These are phyloP conservation scores for Spodoptera picta DNA, from an alignment of 2,888 invertebrate species.

Conservation along the genomic window DNA sequence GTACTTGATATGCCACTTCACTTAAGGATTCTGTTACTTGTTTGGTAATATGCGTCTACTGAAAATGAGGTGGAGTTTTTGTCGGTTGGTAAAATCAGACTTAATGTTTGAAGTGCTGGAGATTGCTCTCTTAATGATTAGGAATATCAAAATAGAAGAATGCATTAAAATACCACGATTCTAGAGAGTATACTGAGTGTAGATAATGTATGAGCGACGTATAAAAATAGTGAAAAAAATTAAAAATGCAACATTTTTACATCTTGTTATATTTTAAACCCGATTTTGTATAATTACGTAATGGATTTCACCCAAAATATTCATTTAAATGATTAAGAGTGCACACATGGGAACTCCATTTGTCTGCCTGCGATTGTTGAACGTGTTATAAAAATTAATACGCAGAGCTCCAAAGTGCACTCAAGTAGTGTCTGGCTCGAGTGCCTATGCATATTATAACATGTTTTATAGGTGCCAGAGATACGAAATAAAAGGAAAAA, in stretches of 20 bases:
- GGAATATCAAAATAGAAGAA: too few species aligned
- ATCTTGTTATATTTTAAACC: not conserved
- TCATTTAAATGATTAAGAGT: not conserved
- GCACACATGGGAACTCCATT: constrained; percentile 16
- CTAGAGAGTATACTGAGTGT: too few species aligned
- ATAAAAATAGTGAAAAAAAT: too few species aligned
- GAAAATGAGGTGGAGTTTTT: too few species aligned
- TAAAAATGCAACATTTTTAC: too few species aligned
- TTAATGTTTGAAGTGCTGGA: too few species aligned
- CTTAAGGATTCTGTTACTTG: constrained; percentile 1
- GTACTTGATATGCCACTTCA: constrained; percentile 2
- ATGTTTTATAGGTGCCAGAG: constrained; percentile 9
- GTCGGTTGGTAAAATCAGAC: too few species aligned
- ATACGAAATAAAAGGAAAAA: constrained; percentile 26
- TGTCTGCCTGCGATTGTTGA: constrained; percentile 9
- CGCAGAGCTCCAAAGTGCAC: constrained; percentile 31
- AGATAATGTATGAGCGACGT: too few species aligned
- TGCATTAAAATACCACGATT: too few species aligned
- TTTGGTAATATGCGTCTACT: too few species aligned
- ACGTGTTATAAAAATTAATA: constrained; percentile 30
- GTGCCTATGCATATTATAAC: constrained; percentile 29
- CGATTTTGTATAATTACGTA: not conserved
- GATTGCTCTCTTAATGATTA: too few species aligned
- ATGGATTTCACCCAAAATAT: too few species aligned
- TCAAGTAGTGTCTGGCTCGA: constrained; percentile 26